Base-by-base conservation (phyloP, 2,888 invertebrate species). In the Lasioglossum pauxillum region DNA sequence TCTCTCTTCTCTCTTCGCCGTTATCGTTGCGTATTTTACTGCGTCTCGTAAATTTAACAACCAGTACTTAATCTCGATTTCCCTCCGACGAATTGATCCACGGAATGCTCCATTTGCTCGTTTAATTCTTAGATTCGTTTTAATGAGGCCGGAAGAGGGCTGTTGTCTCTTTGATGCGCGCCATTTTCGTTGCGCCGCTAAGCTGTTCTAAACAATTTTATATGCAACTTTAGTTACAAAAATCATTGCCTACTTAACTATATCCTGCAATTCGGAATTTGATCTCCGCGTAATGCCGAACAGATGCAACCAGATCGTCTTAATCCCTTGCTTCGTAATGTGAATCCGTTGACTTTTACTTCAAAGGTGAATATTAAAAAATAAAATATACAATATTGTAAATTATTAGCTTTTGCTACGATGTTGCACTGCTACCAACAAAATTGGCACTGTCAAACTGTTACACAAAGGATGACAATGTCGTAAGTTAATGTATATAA, bases 31-130 rank as follows among this genome's bases (percentile, higher is more conserved):
- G 75, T 69, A 67, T 64, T 82, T 88, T 77, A 78, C 60, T 72
- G 71, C 72, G 64, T 57, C 71, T 76, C 81, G 77, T 83, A 82
- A 83, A 78, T 74, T 81, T 77, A 75, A 78, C 80, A 78, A 72
- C 75, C 60, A 57, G 27, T 57, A 80, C 67, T 76, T 77, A 80
- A 84, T 82, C 72, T 72, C 38, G 72, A 72, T 72, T 67, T 72
- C 72, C 27, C 72, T 44, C 44, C 27, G 72, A 72, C 44, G 44
- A 38, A 72, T 72, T 69, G 69, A 69, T 69, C 41, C n/a, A 10
- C 12, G 41, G 69, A 69, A 69, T 69, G 69, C 69, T 38, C 69
- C 41, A 41, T 69, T 69, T 69, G 41, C 69, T 23, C 69, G 69
- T 38, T 69, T 69, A 69, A 69, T 69, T 69, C 69, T 69, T 69